These are phyloP conservation scores for Zelostemma sp. DNA, from an alignment of 1,140 invertebrate genomes.

Conservation along the genomic window DNA sequence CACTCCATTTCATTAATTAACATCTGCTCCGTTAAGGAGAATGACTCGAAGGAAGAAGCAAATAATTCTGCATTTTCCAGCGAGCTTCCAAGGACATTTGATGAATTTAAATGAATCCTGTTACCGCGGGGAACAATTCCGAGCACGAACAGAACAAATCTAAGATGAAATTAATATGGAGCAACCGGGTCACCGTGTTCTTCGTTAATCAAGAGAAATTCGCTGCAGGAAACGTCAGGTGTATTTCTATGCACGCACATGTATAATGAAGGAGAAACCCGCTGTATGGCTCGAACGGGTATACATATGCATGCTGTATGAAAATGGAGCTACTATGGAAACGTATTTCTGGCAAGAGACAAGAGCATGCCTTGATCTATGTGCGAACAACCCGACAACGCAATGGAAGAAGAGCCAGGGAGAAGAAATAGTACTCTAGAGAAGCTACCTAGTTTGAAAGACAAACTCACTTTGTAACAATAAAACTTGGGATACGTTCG, in stretches of 20 bases:
- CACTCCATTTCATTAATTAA: not conserved
- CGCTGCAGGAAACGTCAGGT: constrained; percentile 11
- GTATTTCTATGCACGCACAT: constrained; percentile 16
- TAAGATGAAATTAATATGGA: constrained; percentile 14
- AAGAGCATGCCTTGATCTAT: constrained; percentile 25
- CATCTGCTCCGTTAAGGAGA: not conserved
- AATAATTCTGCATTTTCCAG: no score
- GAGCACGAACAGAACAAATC: no score
- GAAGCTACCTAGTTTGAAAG: constrained; percentile 45
- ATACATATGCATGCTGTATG: constrained; percentile 31
- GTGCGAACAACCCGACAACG: constrained; percentile 20
- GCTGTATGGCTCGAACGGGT: constrained; percentile 11
- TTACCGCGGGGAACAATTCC: not conserved
- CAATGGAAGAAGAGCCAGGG: constrained; percentile 9
- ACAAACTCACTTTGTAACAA: constrained; percentile 40
- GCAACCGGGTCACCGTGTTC: not conserved
- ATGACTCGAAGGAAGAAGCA: no score
- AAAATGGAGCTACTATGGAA: constrained; percentile 8
- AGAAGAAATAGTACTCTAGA: constrained; percentile 31
- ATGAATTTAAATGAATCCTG: not conserved
- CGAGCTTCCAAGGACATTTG: no score
- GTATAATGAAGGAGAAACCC: constrained; percentile 14
- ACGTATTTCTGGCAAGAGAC: constrained; percentile 25
- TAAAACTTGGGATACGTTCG: constrained; percentile 45
- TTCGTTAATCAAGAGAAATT: constrained; percentile 24